Base-by-base conservation (phyloP, 2,797 vertebrate species). In the Pseudochirops corinnae region DNA sequence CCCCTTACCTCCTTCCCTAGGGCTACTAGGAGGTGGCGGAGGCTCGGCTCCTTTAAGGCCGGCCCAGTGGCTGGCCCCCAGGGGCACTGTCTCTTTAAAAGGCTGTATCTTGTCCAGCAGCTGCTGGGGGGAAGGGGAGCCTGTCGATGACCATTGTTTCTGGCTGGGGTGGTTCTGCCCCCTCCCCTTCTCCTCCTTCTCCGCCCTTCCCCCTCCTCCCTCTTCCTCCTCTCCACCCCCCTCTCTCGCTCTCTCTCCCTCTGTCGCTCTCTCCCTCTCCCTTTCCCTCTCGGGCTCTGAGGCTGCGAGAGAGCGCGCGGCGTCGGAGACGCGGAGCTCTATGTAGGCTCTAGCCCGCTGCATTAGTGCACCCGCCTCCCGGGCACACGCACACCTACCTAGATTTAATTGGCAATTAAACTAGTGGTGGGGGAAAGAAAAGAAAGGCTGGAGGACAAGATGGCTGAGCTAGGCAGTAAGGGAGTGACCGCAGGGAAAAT, bases 381-480 rank as follows among this genome's bases (percentile, higher is more conserved):
- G 0, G 92, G 96, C 94, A 82, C 94, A 94, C 93, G 97, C 97
- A 95, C 92, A 95, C 98, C 97, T 90, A 95, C 92, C 67, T 53
- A 96, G 95, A 94, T 97, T 56, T 29, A 94, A 95, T 6, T 29
- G 1, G 94, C 96, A 21, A 87, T 60, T 90, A 5, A 6, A 93
- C n/a, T 95, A 93, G 93, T 94, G 56, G 96, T 95, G 97, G 21
- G 97, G 95, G 93, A 95, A 62, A 24, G 60, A n/a, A 91, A 60
- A 95, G 10, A 52, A 91, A 92, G 95, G 91, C 53, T 1, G 24
- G 74, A 87, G 74, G 98, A 98, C 99, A 99, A 99, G 98, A 99
- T 99, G 99, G 99, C 99, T 97, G 99, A 99, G 99, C 99, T 99
- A 99, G 99, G 99, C 98, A 99, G 99, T 98, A 99, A 99, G 98